Conservation (phyloP, 64 coral and sea anemone species). For the Dendronephthya gigantea region DNA sequence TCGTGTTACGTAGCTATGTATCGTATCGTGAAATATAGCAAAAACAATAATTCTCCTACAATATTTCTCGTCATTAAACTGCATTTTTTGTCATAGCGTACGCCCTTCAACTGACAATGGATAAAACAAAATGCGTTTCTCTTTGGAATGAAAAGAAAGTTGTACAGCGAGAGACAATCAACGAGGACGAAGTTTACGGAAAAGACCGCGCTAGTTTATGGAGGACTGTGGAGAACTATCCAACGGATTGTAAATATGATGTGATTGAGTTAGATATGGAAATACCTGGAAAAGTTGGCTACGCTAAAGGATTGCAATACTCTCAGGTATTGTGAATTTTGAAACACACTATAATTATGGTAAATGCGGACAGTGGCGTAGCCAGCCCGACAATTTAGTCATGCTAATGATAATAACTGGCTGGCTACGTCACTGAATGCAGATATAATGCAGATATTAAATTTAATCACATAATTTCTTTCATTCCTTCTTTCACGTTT, state of each 20-base stretch:
- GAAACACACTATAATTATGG: no score
- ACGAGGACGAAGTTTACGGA: slow-evolving; percentile 58
- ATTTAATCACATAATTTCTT: no score
- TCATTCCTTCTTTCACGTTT: no score
- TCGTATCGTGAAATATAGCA: no score
- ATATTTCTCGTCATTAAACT: not conserved
- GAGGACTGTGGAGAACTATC: slow-evolving; percentile 69
- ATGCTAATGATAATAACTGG: no score
- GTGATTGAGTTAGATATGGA: slow-evolving; percentile 40
- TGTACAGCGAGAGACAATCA: slow-evolving; percentile 58
- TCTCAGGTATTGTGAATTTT: not conserved
- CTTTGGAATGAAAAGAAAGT: slow-evolving; percentile 91
- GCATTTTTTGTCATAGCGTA: slow-evolving; percentile 41
- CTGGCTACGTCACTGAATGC: no score
- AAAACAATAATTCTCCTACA: no score
- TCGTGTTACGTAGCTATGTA: no score
- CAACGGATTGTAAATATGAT: slow-evolving; percentile 46
- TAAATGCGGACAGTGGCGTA: no score
- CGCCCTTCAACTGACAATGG: slow-evolving; percentile 59
- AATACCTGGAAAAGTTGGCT: slow-evolving; percentile 27
- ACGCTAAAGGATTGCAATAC: slow-evolving; percentile 60
- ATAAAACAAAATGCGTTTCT: slow-evolving; percentile 73
- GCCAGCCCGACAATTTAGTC: no score
- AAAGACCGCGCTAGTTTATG: slow-evolving; percentile 59
- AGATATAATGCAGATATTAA: no score